A percentile compares a stretch with the other conserved stretches of the same genome.
Conservation (phyloP, 2,113 vertebrate species). For the Menura novaehollandiae region DNA sequence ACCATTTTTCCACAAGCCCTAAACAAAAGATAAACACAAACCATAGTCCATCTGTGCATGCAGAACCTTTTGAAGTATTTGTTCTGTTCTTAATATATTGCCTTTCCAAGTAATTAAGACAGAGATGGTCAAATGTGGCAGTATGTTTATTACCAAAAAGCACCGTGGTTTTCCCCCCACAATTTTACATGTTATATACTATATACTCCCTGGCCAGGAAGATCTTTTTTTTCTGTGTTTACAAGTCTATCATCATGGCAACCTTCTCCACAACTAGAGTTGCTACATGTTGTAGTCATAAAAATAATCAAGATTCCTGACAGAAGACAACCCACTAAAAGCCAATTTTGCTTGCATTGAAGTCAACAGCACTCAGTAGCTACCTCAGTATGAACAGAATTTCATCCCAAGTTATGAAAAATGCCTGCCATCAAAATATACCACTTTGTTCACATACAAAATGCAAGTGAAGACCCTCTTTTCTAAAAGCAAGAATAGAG, state of each 20-base stretch:
- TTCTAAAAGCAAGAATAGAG: neutral
- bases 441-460: neutral
- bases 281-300: neutral
- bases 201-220: neutral
- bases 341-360: neutral
- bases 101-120: neutral
- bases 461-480: neutral
- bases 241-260: neutral
- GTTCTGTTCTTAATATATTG: neutral
- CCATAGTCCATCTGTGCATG: neutral
- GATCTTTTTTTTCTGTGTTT: neutral
- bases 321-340: neutral
- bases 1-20: neutral
- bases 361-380: neutral
- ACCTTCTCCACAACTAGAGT: neutral
- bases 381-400: neutral
- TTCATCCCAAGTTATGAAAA: neutral
- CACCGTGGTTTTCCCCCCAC: no score
- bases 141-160: neutral
- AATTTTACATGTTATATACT: neutral
- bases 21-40: constrained; percentile 6
- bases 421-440: neutral
- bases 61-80: neutral
- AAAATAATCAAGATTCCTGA: neutral
- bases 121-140: neutral